Percentiles rank a stretch among this genome's conserved stretches.
phyloP scores from a whole-genome alignment of 2,797 vertebrate species.

The Alca torda region DNA sequence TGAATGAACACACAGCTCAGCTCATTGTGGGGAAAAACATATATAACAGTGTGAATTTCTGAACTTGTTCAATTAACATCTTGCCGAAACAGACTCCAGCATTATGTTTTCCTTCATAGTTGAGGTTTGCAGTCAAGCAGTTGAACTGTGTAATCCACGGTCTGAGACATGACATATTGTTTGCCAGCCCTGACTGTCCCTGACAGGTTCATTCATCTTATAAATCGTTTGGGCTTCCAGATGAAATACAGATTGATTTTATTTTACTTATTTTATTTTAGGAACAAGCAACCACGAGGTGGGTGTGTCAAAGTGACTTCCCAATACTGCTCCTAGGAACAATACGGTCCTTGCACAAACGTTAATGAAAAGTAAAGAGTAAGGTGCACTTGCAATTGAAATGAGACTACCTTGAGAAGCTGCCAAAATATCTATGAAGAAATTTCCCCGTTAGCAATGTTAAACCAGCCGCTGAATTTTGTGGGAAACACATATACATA shows the following conservation, averaged over 20 bases:
- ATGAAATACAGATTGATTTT: not conserved
- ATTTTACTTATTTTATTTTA: conserved; percentile 12
- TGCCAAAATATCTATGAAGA: not conserved
- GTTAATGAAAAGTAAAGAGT: not conserved
- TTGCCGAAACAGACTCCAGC: not conserved
- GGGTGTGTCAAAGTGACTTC: not conserved
- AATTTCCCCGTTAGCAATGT: not conserved
- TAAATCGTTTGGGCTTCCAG: not conserved
- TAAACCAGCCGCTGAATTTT: not conserved
- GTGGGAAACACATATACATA: not conserved
- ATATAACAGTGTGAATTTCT: not conserved
- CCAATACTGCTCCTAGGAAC: not conserved
- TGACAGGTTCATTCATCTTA: not conserved
- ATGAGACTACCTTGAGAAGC: not conserved
- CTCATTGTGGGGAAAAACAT: not conserved
- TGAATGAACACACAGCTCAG: not conserved
- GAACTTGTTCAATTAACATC: not conserved
- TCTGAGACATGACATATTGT: not conserved
- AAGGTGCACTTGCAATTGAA: not conserved
- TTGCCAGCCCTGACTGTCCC: not conserved
- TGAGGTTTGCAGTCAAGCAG: not conserved
- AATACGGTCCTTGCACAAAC: not conserved
- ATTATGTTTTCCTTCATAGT: not conserved
- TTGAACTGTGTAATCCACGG: not conserved
- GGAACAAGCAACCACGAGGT: not conserved